Conservation (phyloP, 2,888 invertebrate species). For the Thyatira batis region DNA sequence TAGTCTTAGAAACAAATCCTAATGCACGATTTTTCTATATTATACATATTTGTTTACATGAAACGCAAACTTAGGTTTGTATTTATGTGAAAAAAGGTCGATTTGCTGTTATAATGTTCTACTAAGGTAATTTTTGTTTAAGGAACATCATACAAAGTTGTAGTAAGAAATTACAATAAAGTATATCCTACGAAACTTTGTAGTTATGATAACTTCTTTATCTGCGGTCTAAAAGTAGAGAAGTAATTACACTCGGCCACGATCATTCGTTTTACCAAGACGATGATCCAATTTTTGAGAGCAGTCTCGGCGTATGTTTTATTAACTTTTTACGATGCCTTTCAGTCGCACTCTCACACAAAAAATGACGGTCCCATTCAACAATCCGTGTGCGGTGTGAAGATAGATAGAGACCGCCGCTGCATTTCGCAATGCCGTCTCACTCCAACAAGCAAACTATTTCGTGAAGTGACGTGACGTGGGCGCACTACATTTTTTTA, state of each 20-base stretch:
- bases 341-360: conserved; percentile 38
- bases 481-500: not conserved
- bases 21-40: no score
- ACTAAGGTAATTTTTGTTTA: no score
- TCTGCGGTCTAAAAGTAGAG: no score
- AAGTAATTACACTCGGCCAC: conserved; percentile 36
- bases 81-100: conserved; percentile 19
- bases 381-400: conserved; percentile 41
- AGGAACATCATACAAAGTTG: no score
- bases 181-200: no score
- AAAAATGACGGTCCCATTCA: conserved; percentile 68
- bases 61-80: no score
- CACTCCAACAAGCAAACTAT: conserved; percentile 48
- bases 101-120: conserved; percentile 2
- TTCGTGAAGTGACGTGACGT: conserved; percentile 12
- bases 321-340: conserved; percentile 58
- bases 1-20: no score
- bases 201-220: no score
- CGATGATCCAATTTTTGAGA: conserved; percentile 73
- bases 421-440: conserved; percentile 48
- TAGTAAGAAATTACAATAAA: no score
- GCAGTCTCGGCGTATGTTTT: conserved; percentile 55
- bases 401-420: conserved; percentile 47
- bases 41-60: no score
- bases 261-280: conserved; percentile 65